Evolutionary conservation across 2,113 vertebrate genomes (phyloP).

Genomic region (Lepus americanus): DNA sequence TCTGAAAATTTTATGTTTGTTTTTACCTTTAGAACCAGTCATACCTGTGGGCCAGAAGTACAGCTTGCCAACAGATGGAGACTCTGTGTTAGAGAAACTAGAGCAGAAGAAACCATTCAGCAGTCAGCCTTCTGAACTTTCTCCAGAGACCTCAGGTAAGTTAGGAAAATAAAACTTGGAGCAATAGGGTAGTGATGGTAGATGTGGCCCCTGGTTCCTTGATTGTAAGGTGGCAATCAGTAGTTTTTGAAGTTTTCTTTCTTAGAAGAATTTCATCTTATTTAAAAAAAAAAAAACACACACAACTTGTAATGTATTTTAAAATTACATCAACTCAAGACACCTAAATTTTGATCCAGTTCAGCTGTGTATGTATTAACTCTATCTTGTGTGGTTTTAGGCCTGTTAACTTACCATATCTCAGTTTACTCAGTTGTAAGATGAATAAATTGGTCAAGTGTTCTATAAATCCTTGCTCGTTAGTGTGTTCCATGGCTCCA

Average conservation of each 20-base stretch:
- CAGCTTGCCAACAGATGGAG: constrained; percentile 42
- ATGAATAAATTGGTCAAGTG: background rate
- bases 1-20: constrained; percentile 58
- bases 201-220: background rate
- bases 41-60: background rate
- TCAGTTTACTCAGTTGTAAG: background rate
- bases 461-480: background rate
- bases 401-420: background rate
- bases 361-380: background rate
- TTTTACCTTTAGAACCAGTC: constrained; percentile 59
- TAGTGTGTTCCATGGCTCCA: background rate
- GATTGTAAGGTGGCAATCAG: background rate
- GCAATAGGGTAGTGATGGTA: background rate
- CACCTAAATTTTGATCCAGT: background rate
- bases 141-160: constrained; percentile 73
- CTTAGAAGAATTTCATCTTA: background rate
- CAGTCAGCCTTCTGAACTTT: constrained; percentile 18
- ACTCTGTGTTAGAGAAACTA: constrained; percentile 46
- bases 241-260: background rate
- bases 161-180: background rate
- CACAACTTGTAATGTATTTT: background rate
- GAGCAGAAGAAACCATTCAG: constrained; percentile 28
- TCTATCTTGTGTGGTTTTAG: background rate
- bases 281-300: constrained; percentile 1
- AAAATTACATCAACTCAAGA: background rate